Conservation (phyloP, 2,888 invertebrate species). For the Aleiodes alternator region DNA sequence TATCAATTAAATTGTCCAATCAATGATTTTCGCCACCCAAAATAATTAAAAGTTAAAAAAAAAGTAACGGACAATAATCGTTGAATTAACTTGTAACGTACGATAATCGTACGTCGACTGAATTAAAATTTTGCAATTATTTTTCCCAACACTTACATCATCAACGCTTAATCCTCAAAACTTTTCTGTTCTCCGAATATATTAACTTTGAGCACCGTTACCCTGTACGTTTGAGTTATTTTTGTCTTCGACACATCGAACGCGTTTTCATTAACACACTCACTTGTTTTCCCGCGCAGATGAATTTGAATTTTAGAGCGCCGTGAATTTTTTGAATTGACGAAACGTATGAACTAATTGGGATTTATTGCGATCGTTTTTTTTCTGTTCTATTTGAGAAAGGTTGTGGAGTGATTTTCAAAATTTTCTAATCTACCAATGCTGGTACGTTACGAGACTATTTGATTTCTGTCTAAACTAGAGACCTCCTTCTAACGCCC, state of each 20-base stretch:
- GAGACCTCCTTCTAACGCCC: no score
- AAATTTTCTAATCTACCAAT: no score
- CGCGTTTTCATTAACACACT: conserved; percentile 14
- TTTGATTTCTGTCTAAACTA: no score
- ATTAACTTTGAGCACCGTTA: conserved; percentile 41
- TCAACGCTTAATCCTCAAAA: conserved; percentile 36
- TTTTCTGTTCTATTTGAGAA: no score
- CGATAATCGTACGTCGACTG: conserved; percentile 54
- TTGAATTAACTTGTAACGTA: conserved; percentile 50
- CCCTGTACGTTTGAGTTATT: conserved; percentile 50
- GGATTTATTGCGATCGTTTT: no score
- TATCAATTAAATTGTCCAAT: neutral
- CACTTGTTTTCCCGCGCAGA: conserved; percentile 1
- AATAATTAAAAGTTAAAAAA: no score
- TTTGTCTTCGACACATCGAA: conserved; percentile 48
- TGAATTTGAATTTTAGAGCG: no score
- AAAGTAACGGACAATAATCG: conserved; percentile 30
- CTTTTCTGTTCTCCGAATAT: conserved; percentile 55
- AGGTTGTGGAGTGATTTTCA: no score
- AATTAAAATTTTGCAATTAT: conserved; percentile 38
- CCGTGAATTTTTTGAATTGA: no score
- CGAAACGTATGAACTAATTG: no score
- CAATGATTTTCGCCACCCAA: neutral
- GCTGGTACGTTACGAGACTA: no score
- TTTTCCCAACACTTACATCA: conserved; percentile 56